phyloP scores from a whole-genome alignment of 2,797 vertebrate genomes.

The Fundulus diaphanus region DNA sequence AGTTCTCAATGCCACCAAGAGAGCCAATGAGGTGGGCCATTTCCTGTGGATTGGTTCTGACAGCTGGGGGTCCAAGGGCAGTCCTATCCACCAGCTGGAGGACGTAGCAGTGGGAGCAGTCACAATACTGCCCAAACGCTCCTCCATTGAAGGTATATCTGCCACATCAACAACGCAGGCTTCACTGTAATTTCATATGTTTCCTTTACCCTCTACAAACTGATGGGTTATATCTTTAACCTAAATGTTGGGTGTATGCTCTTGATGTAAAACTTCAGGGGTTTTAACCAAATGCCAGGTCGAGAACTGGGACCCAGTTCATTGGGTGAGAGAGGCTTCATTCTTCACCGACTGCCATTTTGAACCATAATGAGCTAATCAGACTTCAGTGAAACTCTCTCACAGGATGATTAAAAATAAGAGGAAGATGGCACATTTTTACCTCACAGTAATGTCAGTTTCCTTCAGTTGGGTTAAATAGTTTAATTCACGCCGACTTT shows the following conservation, averaged over 20 bases:
- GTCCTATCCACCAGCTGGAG: conserved; percentile 87
- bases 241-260: background rate
- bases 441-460: too few species aligned
- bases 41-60: conserved; percentile 97
- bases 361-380: too few species aligned
- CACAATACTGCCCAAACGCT: conserved; percentile 93
- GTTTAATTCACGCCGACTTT: too few species aligned
- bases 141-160: conserved; percentile 90
- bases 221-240: background rate
- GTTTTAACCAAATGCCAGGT: too few species aligned
- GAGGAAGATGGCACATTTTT: too few species aligned
- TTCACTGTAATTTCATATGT: background rate
- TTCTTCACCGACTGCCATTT: too few species aligned
- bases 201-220: background rate
- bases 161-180: background rate
- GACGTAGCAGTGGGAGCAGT: conserved; percentile 92
- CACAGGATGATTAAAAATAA: too few species aligned
- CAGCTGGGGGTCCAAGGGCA: conserved; percentile 93
- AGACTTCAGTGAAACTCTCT: too few species aligned
- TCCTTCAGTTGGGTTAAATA: too few species aligned
- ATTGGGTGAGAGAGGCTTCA: too few species aligned
- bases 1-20: conserved; percentile 92
- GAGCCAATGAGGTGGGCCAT: conserved; percentile 91
- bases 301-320: too few species aligned
- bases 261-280: too few species aligned